Percentiles rank a stretch among this genome's conserved stretches.
Evolutionary conservation across 2,888 invertebrate species (phyloP).

Genomic region (Chymomyza amoena): DNA sequence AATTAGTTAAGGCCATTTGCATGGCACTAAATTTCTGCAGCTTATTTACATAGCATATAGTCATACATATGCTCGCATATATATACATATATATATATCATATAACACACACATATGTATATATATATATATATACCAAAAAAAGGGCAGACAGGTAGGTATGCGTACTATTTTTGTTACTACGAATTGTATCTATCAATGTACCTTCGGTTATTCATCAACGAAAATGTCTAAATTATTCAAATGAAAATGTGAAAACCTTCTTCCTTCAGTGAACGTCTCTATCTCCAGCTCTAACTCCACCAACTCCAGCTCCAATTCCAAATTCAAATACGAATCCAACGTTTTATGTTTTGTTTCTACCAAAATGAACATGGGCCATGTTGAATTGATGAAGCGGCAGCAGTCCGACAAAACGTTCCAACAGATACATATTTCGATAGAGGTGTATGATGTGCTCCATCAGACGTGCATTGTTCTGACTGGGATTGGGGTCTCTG

Average conservation of each 20-base stretch:
- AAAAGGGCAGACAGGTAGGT: background rate
- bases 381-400: constrained; percentile 65
- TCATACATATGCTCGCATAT: too few relatives aligned
- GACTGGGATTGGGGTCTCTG: too few relatives aligned
- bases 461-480: too few relatives aligned
- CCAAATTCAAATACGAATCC: background rate
- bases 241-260: constrained; percentile 69
- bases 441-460: too few relatives aligned
- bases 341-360: background rate
- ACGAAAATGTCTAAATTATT: constrained; percentile 75
- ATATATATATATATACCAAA: constrained; percentile 22
- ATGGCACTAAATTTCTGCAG: too few relatives aligned
- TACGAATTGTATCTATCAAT: constrained; percentile 65
- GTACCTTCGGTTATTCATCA: constrained; percentile 72
- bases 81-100: too few relatives aligned
- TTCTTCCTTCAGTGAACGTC: constrained; percentile 7
- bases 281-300: constrained; percentile 5
- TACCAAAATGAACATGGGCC: background rate
- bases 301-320: constrained; percentile 1
- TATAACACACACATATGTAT: background rate
- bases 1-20: too few relatives aligned
- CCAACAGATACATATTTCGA: too few relatives aligned
- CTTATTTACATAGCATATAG: too few relatives aligned
- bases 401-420: constrained; percentile 63
- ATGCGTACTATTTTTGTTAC: too few relatives aligned